Conservation (phyloP, 2,113 vertebrate species). For the Antidorcas marsupialis region DNA sequence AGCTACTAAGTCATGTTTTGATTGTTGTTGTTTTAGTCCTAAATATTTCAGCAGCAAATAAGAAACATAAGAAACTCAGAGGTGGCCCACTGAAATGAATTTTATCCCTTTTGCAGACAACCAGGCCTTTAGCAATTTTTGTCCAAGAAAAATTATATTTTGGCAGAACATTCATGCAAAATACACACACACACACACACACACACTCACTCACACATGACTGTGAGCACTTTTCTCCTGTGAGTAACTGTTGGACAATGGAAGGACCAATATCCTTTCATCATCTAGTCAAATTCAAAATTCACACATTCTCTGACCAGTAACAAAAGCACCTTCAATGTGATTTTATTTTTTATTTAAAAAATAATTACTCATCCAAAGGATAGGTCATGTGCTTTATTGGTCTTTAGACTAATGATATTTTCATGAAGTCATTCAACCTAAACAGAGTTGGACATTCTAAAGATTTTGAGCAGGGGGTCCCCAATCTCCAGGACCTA, state of each 20-base stretch:
- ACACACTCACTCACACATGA: not conserved
- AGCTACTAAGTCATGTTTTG: slow-evolving; percentile 65
- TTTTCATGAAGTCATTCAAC: not conserved
- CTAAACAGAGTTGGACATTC: not conserved
- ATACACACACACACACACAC: not conserved
- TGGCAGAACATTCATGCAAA: not conserved
- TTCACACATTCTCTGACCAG: not conserved
- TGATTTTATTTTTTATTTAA: slow-evolving; percentile 26
- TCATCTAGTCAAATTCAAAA: not conserved
- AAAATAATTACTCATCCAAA: slow-evolving; percentile 13
- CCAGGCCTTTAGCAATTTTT: not conserved
- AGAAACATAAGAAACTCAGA: slow-evolving; percentile 46
- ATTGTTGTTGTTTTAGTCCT: slow-evolving; percentile 53
- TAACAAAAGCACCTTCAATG: not conserved
- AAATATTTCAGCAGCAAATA: slow-evolving; percentile 65
- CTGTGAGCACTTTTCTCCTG: not conserved
- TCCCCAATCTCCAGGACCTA: not conserved
- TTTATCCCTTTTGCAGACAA: slow-evolving; percentile 42
- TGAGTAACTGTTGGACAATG: not conserved
- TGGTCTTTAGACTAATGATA: not conserved
- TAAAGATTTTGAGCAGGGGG: not conserved
- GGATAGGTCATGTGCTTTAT: not conserved
- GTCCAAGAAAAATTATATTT: slow-evolving; percentile 27
- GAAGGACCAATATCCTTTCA: not conserved
- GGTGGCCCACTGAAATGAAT: slow-evolving; percentile 35